phyloP scores from a whole-genome alignment of 2,113 vertebrate genomes.

The Sinocyclocheilus maitianheensis region DNA sequence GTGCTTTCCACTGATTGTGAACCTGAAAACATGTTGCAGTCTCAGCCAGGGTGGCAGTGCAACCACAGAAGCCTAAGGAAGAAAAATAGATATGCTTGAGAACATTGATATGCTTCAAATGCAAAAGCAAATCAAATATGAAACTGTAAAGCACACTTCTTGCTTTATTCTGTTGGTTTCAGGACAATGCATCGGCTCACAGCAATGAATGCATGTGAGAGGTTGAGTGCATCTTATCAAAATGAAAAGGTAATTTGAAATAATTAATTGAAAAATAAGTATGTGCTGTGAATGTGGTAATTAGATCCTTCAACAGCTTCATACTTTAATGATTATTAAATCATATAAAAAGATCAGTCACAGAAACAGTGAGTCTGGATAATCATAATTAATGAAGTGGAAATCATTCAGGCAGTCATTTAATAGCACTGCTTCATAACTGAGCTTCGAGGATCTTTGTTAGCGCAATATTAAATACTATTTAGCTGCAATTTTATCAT shows the following conservation, averaged over 20 bases:
- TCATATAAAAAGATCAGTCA: slow-evolving; percentile 19
- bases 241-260: neutral
- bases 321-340: slow-evolving; percentile 24
- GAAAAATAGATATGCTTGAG: too few species aligned
- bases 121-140: neutral
- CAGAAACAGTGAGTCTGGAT: slow-evolving; percentile 3
- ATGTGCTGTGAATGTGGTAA: neutral
- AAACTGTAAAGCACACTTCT: neutral
- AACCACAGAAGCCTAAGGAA: neutral
- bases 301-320: slow-evolving; percentile 13
- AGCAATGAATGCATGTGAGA: neutral
- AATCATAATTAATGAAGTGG: slow-evolving; percentile 25
- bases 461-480: neutral
- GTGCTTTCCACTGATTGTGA: neutral
- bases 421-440: slow-evolving; percentile 1
- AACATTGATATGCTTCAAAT: neutral
- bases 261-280: slow-evolving; percentile 13
- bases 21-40: neutral
- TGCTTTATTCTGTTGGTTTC: neutral
- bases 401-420: slow-evolving; percentile 28
- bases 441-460: neutral
- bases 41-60: too few species aligned
- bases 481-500: neutral
- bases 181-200: neutral
- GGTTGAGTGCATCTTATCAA: neutral